A percentile compares a stretch with the other conserved stretches of the same genome.
Evolutionary conservation across 2,888 invertebrate species (phyloP).

Genomic region (Glaucopsyche alexis): DNA sequence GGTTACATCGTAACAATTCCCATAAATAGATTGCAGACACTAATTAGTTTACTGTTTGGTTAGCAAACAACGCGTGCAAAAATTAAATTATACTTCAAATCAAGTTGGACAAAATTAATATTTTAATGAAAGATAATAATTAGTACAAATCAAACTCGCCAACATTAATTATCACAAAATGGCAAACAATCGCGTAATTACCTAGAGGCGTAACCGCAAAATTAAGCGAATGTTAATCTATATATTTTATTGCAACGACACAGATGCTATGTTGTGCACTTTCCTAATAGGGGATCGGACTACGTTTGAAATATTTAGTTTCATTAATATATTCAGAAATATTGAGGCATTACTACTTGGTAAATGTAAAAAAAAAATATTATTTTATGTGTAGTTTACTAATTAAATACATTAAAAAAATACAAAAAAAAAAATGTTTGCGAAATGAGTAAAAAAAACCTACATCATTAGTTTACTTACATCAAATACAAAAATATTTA

Average conservation of each 20-base stretch:
- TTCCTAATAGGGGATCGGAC: no score
- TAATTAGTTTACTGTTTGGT: slow-evolving; percentile 32
- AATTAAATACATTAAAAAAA: no score
- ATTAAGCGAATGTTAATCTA: slow-evolving; percentile 61
- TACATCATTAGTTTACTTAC: no score
- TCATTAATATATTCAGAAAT: no score
- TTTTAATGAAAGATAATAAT: slow-evolving; percentile 74
- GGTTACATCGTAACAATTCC: slow-evolving; percentile 12
- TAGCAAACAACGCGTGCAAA: slow-evolving; percentile 39
- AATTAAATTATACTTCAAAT: slow-evolving; percentile 40
- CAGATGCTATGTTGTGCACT: no score
- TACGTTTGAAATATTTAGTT: no score
- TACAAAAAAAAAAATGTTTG: no score
- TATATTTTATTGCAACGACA: slow-evolving; percentile 32
- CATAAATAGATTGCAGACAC: slow-evolving; percentile 8
- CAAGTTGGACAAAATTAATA: slow-evolving; percentile 52
- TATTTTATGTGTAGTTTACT: no score
- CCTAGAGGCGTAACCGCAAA: slow-evolving; percentile 67
- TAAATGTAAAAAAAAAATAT: no score
- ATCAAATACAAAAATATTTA: no score
- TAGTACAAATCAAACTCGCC: slow-evolving; percentile 73
- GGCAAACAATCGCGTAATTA: slow-evolving; percentile 77
- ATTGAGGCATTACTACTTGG: no score
- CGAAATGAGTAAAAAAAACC: no score
- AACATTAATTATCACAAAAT: slow-evolving; percentile 75